phyloP scores from a whole-genome alignment of 2,113 vertebrate species.

The Dipodomys ordii region DNA sequence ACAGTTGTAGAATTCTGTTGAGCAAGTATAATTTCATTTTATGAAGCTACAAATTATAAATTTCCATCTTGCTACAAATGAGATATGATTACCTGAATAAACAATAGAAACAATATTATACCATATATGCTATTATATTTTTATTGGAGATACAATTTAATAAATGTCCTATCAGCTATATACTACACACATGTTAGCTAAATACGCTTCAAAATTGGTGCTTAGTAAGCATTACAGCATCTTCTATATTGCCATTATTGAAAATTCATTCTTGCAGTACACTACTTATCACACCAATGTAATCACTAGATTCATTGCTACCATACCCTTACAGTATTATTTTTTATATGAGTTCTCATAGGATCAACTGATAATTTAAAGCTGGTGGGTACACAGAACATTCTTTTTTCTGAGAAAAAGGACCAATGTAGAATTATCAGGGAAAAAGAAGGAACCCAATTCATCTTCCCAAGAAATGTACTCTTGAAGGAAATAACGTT shows the following conservation, averaged over 20 bases:
- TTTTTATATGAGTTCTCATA: background rate
- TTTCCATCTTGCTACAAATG: background rate
- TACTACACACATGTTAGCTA: background rate
- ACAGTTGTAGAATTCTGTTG: background rate
- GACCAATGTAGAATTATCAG: background rate
- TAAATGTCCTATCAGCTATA: conserved; percentile 34
- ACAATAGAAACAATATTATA: background rate
- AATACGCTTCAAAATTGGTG: conserved; percentile 34
- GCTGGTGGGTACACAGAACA: background rate
- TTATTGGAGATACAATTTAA: background rate
- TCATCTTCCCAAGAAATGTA: background rate
- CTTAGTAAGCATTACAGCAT: conserved; percentile 5
- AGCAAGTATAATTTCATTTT: background rate
- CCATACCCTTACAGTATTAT: background rate
- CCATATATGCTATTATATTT: background rate
- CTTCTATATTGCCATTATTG: background rate
- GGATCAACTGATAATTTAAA: conserved; percentile 23
- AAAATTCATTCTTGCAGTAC: conserved; percentile 3
- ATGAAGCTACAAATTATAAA: background rate
- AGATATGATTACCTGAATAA: background rate
- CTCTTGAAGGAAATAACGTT: background rate
- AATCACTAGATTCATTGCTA: conserved; percentile 4
- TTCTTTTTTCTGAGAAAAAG: background rate
- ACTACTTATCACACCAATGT: conserved; percentile 32
- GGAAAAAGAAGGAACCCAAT: background rate